Evolutionary conservation across 2,797 vertebrate genomes (phyloP).

Genomic region (Xiphophorus birchmanni): DNA sequence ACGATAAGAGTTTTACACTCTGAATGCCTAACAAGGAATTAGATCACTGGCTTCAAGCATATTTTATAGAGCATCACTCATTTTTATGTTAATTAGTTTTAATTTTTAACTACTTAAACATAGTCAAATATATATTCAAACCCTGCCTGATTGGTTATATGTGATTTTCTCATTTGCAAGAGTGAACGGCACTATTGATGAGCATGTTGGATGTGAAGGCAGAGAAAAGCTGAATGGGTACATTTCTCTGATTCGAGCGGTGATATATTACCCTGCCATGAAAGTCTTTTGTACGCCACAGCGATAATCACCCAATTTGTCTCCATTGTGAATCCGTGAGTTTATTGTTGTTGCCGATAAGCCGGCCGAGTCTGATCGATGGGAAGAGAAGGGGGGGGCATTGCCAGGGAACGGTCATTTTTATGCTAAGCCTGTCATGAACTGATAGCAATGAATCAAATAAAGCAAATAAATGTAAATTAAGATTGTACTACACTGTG

Average conservation of each 20-base stretch:
- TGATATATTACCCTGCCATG: slow-evolving; percentile 26
- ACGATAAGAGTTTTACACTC: not conserved
- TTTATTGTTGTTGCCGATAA: slow-evolving; percentile 27
- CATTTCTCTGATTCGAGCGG: not conserved
- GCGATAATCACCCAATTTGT: slow-evolving; percentile 45
- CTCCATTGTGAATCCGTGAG: slow-evolving; percentile 36
- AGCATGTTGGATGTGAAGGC: slow-evolving; percentile 2
- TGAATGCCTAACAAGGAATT: not conserved
- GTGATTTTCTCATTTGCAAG: not conserved
- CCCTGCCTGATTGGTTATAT: not conserved
- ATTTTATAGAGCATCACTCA: not conserved
- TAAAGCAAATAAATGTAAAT: no score
- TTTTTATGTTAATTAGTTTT: not conserved
- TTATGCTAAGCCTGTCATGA: not conserved
- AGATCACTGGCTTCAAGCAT: not conserved
- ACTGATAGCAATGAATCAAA: not conserved
- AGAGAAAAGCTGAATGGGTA: slow-evolving; percentile 19
- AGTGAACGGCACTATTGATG: slow-evolving; percentile 13
- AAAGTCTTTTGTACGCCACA: slow-evolving; percentile 8
- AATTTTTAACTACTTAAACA: not conserved
- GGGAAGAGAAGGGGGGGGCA: not conserved
- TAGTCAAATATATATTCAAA: not conserved
- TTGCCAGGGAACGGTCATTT: slow-evolving; percentile 23
- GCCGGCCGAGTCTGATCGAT: slow-evolving; percentile 34
- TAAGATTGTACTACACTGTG: not conserved